Percentiles rank a stretch among this genome's conserved stretches.
Conservation (phyloP, 2,888 invertebrate genomes). For the Alviniconcha strummeri region DNA sequence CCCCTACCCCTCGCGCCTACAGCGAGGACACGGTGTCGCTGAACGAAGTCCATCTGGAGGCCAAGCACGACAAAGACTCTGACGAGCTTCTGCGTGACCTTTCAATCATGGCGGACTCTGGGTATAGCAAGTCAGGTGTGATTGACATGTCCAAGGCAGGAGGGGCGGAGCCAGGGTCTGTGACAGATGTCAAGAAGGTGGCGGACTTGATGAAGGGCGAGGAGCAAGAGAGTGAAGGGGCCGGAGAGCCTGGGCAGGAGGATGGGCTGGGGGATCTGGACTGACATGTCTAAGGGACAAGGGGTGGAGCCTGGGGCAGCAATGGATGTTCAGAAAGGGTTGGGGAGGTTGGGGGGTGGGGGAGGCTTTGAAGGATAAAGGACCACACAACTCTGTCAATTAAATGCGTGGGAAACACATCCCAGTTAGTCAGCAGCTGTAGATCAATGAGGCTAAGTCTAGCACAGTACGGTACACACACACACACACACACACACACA, state of each 20-base stretch:
- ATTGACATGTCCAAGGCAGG: conserved; percentile 34
- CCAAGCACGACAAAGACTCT: conserved; percentile 30
- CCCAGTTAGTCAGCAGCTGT: no score
- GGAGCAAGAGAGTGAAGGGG: no score
- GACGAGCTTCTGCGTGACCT: conserved; percentile 36
- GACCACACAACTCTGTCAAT: no score
- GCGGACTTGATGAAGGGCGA: neutral
- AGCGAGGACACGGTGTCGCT: conserved; percentile 23
- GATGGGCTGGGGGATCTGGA: conserved; percentile 39
- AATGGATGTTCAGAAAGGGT: neutral
- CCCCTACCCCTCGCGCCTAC: neutral
- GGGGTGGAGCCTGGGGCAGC: neutral
- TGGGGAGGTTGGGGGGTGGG: neutral
- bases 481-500: no score
- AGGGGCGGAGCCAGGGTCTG: conserved; percentile 40
- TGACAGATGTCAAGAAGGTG: conserved; percentile 27
- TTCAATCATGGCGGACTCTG: conserved; percentile 36
- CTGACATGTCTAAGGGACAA: neutral
- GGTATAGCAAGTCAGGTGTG: conserved; percentile 36
- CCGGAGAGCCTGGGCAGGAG: conserved; percentile 28
- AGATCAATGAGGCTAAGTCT: no score
- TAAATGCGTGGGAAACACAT: no score
- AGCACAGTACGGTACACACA: no score
- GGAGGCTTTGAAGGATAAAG: neutral
- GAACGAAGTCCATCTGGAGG: conserved; percentile 41